Conservation (phyloP, 2,113 vertebrate species). For the Lagopus muta region DNA sequence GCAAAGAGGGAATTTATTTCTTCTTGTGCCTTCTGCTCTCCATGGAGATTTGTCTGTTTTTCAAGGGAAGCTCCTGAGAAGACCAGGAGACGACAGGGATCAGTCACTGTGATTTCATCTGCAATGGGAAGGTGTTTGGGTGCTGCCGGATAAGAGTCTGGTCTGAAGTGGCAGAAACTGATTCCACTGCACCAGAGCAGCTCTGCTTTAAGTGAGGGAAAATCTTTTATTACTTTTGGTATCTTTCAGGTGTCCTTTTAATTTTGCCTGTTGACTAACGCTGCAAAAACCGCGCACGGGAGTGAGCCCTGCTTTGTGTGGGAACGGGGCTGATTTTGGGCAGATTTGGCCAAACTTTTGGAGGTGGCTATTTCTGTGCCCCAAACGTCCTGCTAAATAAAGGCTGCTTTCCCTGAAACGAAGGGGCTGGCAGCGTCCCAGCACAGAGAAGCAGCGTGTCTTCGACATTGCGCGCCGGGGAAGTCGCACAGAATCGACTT, state of each 20-base stretch:
- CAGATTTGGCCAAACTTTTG: not conserved
- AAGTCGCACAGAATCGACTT: not conserved
- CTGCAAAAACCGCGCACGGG: fast-evolving
- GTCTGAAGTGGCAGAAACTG: not conserved
- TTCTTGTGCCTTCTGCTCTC: not conserved
- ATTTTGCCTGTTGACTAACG: not conserved
- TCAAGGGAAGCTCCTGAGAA: not conserved
- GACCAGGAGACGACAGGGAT: not conserved
- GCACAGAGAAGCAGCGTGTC: not conserved
- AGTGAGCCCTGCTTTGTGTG: fast-evolving
- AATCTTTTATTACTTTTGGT: fast-evolving
- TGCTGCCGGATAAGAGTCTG: not conserved
- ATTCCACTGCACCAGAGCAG: not conserved
- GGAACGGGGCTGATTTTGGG: not conserved
- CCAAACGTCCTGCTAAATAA: not conserved
- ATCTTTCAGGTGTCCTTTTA: not conserved
- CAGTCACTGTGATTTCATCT: not conserved
- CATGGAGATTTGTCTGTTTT: fast-evolving
- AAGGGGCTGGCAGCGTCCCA: not conserved
- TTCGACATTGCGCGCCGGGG: fast-evolving
- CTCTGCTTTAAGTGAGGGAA: not conserved
- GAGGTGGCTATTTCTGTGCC: not conserved
- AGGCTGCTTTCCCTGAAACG: not conserved
- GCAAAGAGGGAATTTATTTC: not conserved
- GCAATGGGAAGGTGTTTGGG: fast-evolving